Evolutionary conservation across 2,113 vertebrate species (phyloP).

Genomic region (Carassius gibelio): DNA sequence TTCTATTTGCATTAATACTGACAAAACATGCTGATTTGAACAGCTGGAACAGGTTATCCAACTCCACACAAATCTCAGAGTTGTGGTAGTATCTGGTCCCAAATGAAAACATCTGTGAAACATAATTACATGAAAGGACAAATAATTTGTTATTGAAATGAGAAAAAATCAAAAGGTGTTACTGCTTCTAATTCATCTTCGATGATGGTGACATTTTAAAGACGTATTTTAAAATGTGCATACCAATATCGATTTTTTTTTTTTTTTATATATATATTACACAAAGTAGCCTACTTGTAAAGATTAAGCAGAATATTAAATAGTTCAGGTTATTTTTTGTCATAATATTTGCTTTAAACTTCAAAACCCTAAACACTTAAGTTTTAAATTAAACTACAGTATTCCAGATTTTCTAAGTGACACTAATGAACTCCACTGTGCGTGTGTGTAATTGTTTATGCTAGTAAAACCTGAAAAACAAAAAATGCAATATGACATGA

Average conservation of each 20-base stretch:
- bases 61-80: background rate
- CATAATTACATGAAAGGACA: background rate
- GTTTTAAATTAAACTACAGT: background rate
- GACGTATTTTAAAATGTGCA: background rate
- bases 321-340: background rate
- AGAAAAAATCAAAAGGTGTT: background rate
- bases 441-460: no score
- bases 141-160: background rate
- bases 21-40: background rate
- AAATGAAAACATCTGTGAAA: background rate
- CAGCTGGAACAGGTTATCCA: background rate
- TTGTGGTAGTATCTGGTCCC: background rate
- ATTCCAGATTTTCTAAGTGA: background rate
- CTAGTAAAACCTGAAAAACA: no score
- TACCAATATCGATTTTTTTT: background rate
- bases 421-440: background rate
- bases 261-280: no score
- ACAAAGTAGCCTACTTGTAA: no score
- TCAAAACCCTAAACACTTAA: background rate
- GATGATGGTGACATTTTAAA: background rate
- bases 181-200: slow-evolving; percentile 7
- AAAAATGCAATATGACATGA: no score
- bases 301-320: background rate
- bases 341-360: background rate
- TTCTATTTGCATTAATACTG: slow-evolving; percentile 19